These are phyloP conservation scores for Phenganax marumi DNA, from an alignment of 92 coral and sea anemone genomes.

Conservation along the genomic window DNA sequence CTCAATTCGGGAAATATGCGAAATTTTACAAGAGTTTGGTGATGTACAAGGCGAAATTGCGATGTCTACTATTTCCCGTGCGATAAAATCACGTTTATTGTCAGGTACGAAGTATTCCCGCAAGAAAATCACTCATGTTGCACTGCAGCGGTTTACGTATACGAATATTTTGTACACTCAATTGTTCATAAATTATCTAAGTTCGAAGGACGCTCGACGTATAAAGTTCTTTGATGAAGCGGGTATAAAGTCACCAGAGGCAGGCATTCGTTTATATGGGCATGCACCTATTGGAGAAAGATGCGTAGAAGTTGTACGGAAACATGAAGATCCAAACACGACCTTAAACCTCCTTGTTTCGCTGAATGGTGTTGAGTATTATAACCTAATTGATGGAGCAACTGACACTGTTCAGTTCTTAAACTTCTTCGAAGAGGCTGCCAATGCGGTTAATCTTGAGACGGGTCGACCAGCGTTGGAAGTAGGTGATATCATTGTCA, in stretches of 20 bases:
- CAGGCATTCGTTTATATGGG: background rate
- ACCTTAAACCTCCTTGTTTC: background rate
- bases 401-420: background rate
- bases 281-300: background rate
- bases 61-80: too few species aligned
- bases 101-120: background rate
- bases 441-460: too few species aligned
- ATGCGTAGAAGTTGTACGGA: background rate
- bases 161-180: background rate
- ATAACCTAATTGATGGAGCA: background rate
- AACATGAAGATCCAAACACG: background rate
- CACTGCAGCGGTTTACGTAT: background rate
- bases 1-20: background rate
- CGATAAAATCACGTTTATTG: background rate
- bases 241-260: background rate
- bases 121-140: constrained; percentile 5
- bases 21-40: background rate
- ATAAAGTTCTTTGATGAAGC: background rate
- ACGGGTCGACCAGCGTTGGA: too few species aligned
- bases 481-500: too few species aligned
- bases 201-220: background rate
- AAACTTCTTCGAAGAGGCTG: too few species aligned
- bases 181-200: background rate
- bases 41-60: too few species aligned
- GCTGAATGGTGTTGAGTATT: background rate